Evolutionary conservation across 2,797 vertebrate species (phyloP).

Genomic region (Poeciliopsis turneri): DNA sequence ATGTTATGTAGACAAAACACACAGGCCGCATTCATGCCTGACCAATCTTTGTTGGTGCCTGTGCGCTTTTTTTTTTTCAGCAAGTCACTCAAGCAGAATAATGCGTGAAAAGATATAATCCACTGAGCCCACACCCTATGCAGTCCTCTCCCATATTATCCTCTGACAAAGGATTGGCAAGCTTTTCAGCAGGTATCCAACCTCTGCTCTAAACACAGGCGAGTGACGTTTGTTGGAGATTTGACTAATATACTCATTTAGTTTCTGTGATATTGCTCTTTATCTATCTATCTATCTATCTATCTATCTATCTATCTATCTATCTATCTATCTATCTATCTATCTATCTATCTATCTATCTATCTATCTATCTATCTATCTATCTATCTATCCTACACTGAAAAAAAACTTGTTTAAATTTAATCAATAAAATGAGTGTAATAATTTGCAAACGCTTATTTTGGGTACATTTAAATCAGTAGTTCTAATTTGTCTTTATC

Average conservation of each 20-base stretch:
- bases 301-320: conserved; percentile 20
- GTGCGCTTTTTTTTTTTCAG: conserved; percentile 45
- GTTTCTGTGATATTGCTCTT: conserved; percentile 11
- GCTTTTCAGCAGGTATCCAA: conserved; percentile 61
- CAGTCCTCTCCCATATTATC: conserved; percentile 54
- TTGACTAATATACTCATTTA: conserved; percentile 47
- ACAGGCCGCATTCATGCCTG: conserved; percentile 69
- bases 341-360: conserved; percentile 43
- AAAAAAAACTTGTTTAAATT: no score
- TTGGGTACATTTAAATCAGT: neutral
- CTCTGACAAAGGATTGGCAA: conserved; percentile 57
- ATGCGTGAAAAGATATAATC: conserved; percentile 74
- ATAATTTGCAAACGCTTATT: neutral
- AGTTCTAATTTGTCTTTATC: neutral
- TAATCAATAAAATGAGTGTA: no score
- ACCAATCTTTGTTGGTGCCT: conserved; percentile 67
- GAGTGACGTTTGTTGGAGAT: conserved; percentile 44
- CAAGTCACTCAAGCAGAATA: conserved; percentile 73
- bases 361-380: conserved; percentile 36
- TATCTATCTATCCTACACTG: neutral
- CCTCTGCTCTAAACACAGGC: conserved; percentile 47
- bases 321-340: conserved; percentile 28
- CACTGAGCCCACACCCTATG: conserved; percentile 62
- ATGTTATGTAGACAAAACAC: conserved; percentile 68
- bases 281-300: conserved; percentile 10